These are phyloP conservation scores for Catagonus wagneri DNA, from an alignment of 2,113 vertebrate species.

Conservation along the genomic window DNA sequence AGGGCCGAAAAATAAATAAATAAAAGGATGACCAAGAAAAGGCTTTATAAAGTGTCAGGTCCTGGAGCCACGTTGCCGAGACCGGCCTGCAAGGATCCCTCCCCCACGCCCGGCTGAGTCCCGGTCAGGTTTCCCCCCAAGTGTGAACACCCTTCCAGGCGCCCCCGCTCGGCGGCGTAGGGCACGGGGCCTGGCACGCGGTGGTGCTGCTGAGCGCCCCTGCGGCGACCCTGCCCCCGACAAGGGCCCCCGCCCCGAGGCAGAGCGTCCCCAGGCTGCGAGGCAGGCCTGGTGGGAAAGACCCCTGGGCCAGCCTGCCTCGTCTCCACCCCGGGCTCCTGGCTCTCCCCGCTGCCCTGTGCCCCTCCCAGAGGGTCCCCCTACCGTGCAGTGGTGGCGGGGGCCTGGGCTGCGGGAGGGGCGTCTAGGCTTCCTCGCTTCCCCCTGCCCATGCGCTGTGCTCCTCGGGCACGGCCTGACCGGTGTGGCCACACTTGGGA, in stretches of 20 bases:
- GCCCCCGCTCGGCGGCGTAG: accelerated
- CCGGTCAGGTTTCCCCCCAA: not conserved
- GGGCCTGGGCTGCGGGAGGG: not conserved
- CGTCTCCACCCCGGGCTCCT: not conserved
- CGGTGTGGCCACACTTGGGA: not conserved
- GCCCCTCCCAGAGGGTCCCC: accelerated
- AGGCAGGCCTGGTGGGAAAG: no score
- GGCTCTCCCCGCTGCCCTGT: not conserved
- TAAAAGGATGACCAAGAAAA: accelerated
- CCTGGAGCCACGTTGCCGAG: no score
- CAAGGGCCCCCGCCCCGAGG: not conserved
- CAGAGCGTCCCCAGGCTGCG: not conserved
- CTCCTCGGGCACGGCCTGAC: accelerated
- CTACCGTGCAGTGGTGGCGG: not conserved
- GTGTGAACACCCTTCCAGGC: accelerated
- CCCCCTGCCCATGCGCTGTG: accelerated
- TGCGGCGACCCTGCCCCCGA: accelerated
- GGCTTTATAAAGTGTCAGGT: accelerated
- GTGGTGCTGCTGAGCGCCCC: accelerated
- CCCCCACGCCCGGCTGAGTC: accelerated
- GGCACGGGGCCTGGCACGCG: accelerated
- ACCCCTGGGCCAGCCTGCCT: no score
- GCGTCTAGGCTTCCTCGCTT: not conserved
- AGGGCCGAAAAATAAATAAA: no score
- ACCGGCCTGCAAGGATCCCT: no score